Evolutionary conservation across 2,888 invertebrate genomes (phyloP), one percentile per base, ranked within the genome.

Genomic region (Pegoplata infirma): DNA sequence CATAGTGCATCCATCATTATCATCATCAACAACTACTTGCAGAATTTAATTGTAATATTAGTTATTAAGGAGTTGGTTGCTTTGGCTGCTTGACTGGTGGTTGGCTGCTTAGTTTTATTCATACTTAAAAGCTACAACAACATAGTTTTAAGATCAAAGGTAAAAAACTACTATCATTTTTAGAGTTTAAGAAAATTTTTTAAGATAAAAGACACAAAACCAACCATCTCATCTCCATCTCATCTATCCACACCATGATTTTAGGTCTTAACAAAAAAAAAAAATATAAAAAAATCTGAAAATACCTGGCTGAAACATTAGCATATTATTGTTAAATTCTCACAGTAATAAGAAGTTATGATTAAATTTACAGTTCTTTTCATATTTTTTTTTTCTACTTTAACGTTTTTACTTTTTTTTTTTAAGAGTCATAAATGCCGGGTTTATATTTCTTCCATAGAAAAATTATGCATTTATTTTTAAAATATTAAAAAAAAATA

Each of bases 261-360:
- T 74, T 59, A 66, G 66, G 59, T n/a, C 53, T 53, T n/a, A 12
- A n/a, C 12, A 40, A 5, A 40, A 10, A 3, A 23, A 6, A 23
- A 23, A 23, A 23, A 23, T 5, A 5, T 23, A 23, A 32, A 32
- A 32, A 32, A 6, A n/a, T n/a, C n/a, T n/a, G n/a, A n/a, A n/a
- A n/a, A n/a, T n/a, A n/a, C n/a, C n/a, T n/a, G n/a, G 8, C 32
- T 2, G 55, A 47, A 69, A 21, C 77, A 80, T 80, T 86, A 84
- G 84, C 87, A 86, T 85, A 85, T 84, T 85, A 83, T 85, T 85
- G 87, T 85, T 85, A 85, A 86, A 85, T 86, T 86, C 87, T 86
- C 87, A 87, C 87, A 86, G 85, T 86, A 84, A 85, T 85, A 86
- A 85, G 66, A 71, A 78, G 59, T 74, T 71, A 56, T 56, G 79